These are phyloP conservation scores for Macrobrachium rosenbergii DNA, from an alignment of 1,140 invertebrate species.

Conservation along the genomic window DNA sequence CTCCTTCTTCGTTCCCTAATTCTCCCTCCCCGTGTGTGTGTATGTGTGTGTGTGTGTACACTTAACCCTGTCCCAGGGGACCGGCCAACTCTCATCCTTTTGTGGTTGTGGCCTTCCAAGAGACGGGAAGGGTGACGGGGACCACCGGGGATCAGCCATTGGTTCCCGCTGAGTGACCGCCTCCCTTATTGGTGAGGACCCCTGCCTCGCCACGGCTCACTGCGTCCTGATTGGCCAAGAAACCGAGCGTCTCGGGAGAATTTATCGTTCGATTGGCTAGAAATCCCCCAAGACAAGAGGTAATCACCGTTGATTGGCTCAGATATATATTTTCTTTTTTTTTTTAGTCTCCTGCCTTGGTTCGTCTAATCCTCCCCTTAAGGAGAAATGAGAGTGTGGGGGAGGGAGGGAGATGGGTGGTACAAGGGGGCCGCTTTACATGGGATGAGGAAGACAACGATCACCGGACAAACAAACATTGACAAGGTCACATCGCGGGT, in stretches of 20 bases:
- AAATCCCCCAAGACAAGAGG: background rate
- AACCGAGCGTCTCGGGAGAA: conserved; percentile 17
- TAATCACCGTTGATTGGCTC: conserved; percentile 2
- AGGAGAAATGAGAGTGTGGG: background rate
- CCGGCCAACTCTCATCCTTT: background rate
- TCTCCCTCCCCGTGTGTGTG: no score
- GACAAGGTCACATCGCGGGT: background rate
- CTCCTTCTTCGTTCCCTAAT: no score
- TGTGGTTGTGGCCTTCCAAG: conserved; percentile 19
- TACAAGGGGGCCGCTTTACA: no score
- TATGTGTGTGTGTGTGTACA: no score
- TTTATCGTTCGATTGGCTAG: conserved; percentile 2
- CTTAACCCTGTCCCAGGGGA: background rate
- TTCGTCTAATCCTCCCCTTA: no score
- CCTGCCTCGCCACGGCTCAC: conserved; percentile 11
- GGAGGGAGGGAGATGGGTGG: background rate
- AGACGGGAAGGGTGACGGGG: background rate
- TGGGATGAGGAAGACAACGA: background rate
- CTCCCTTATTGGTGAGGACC: conserved; percentile 2
- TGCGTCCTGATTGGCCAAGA: conserved; percentile 10
- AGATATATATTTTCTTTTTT: background rate
- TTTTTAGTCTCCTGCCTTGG: background rate
- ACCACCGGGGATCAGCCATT: conserved; percentile 4
- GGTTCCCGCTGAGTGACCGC: conserved; percentile 2
- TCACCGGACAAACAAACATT: background rate